Evolutionary conservation across 2,888 invertebrate genomes (phyloP), one percentile per base, ranked within the genome.

Genomic region (Andrena camellia): DNA sequence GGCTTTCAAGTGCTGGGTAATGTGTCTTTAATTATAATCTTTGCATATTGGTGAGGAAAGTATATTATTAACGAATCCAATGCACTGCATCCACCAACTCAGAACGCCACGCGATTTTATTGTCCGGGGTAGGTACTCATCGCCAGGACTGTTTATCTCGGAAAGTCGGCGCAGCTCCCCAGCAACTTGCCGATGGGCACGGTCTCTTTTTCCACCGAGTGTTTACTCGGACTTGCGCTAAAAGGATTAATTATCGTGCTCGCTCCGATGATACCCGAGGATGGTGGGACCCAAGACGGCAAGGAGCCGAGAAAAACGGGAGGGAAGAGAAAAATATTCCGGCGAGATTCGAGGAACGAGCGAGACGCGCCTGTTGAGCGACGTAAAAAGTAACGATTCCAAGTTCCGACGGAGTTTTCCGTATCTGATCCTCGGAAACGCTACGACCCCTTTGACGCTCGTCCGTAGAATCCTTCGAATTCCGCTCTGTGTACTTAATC

Each of bases 241-340:
- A 83, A 84, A 83, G 85, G 88, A 88, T 89, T 89, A 88, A 89
- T 89, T 89, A 83, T 84, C 70, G 62, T 64, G 74, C 69, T 84
- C 73, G 70, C 33, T 60, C 48, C 72, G 54, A 70, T 68, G 84
- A 84, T 86, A 85, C 80, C 83, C 81, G 69, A 78, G 81, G 78
- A 82, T 81, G 75, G 75, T 50, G 74, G 10, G 35, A 59, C 33
- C 10, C 52, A 10, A 2, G 42, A 50, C 8, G n/a, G 72, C 2
- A 7, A 3, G 10, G 10, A 60, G 78, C 10, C 2, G 6, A 60
- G 26, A 52, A 33, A 48, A 68, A 71, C 42, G n/a, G 10, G 0
- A 10, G 31, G 57, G 23, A 23, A 13, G 48, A 67, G 59, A 69
- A 33, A 52, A 73, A 42, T 68, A 69, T 72, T 33, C 29, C 10